These are phyloP conservation scores for Panagrolaimus sp. DNA, from an alignment of 1,140 invertebrate genomes.

Conservation along the genomic window DNA sequence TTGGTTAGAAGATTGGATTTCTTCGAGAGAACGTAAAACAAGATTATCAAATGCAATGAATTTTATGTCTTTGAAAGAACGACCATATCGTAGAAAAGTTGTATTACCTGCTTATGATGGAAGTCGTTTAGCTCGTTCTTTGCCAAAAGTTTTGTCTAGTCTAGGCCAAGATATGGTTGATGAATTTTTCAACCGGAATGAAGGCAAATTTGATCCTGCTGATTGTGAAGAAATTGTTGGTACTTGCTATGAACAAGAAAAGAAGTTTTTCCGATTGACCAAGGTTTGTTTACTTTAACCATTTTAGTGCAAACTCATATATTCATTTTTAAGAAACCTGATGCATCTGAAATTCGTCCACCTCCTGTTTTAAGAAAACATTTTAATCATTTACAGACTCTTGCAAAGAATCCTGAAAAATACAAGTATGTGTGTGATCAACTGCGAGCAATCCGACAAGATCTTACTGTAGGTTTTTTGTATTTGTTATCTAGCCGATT, in stretches of 20 bases:
- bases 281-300: constrained; percentile 69
- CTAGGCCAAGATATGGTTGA: background rate
- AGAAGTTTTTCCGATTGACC: constrained; percentile 85
- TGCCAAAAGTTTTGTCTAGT: background rate
- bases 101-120: background rate
- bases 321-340: background rate
- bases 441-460: constrained; percentile 92
- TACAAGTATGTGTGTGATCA: constrained; percentile 95
- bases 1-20: constrained; percentile 12
- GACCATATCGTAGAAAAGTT: constrained; percentile 6
- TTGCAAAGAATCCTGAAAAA: constrained; percentile 81
- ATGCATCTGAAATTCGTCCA: constrained; percentile 12
- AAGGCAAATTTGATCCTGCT: background rate
- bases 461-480: constrained; percentile 75
- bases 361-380: background rate
- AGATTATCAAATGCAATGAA: background rate
- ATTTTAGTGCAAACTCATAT: constrained; percentile 58
- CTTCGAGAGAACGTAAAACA: background rate
- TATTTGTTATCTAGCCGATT: background rate
- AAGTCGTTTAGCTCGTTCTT: constrained; percentile 9
- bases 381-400: constrained; percentile 63
- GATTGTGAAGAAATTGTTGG: constrained; percentile 68
- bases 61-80: background rate
- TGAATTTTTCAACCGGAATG: constrained; percentile 6
- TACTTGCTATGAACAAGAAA: constrained; percentile 83